These are phyloP conservation scores for Archaeoteleia sp. DNA, from an alignment of 2,888 invertebrate species.

Conservation along the genomic window DNA sequence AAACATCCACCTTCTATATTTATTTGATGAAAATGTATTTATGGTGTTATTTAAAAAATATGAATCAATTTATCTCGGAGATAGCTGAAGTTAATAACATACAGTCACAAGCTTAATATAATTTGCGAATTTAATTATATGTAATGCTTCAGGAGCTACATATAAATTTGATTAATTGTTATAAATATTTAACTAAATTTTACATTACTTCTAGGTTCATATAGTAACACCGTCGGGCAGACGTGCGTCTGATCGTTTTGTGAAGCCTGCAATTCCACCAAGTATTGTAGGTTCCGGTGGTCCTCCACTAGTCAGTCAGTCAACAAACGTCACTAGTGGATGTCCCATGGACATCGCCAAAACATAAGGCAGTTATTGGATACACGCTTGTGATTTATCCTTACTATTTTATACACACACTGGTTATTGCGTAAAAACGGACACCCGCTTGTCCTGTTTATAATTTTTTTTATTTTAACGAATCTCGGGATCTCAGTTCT, in stretches of 20 bases:
- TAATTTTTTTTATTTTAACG: constrained; percentile 33
- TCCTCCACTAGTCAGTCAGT: constrained; percentile 63
- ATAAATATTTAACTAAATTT: constrained; percentile 14
- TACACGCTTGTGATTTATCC: constrained; percentile 55
- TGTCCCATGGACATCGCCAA: constrained; percentile 75
- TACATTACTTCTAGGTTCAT: constrained; percentile 61
- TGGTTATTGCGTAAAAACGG: constrained; percentile 31
- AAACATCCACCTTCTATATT: too few species aligned
- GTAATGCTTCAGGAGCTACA: too few species aligned
- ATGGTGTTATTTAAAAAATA: too few species aligned
- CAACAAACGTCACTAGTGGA: constrained; percentile 62
- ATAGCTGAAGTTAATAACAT: too few species aligned
- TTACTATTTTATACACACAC: constrained; percentile 54
- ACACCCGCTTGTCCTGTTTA: constrained; percentile 26
- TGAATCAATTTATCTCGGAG: too few species aligned
- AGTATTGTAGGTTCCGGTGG: constrained; percentile 77
- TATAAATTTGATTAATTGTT: constrained; percentile 8
- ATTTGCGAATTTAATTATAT: too few species aligned
- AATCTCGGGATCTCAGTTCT: constrained; percentile 23
- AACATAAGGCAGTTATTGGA: constrained; percentile 64
- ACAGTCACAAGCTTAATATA: too few species aligned
- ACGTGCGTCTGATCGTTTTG: constrained; percentile 87
- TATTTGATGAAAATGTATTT: too few species aligned
- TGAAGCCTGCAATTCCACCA: constrained; percentile 89
- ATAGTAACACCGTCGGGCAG: constrained; percentile 76